Percentiles rank a stretch among this genome's conserved stretches.
phyloP scores from a whole-genome alignment of 2,888 invertebrate genomes.

The Xestia c-nigrum region DNA sequence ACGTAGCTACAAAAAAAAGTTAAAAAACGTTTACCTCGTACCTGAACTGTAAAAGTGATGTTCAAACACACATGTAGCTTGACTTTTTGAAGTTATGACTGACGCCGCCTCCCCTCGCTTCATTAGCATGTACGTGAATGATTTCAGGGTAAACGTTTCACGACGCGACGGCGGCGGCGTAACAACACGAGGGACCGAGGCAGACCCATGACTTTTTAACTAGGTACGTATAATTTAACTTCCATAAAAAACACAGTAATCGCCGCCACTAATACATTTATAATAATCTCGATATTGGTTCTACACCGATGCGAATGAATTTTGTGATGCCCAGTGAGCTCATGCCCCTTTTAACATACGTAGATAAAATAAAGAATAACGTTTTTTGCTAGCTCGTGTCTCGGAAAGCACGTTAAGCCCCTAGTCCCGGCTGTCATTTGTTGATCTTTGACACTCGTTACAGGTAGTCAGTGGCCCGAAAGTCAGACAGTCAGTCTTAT shows the following conservation, averaged over 20 bases:
- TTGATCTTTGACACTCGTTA: background rate
- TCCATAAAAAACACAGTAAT: background rate
- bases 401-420: background rate
- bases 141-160: conserved; percentile 35
- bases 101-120: conserved; percentile 18
- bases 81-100: conserved; percentile 42
- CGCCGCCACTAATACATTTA: background rate
- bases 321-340: background rate
- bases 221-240: background rate
- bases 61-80: conserved; percentile 20
- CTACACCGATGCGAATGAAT: background rate
- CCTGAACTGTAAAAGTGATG: conserved; percentile 17
- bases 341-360: background rate
- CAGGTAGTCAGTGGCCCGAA: no score
- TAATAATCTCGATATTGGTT: background rate
- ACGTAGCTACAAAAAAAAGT: background rate
- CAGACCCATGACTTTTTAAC: background rate
- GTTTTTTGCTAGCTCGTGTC: background rate
- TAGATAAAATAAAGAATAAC: background rate
- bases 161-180: background rate
- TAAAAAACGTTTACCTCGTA: conserved; percentile 12
- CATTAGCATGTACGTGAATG: conserved; percentile 49
- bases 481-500: no score
- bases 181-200: background rate
- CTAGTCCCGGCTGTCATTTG: background rate